These are phyloP conservation scores for Seriola quinqueradiata DNA, from an alignment of 2,113 vertebrate genomes.

Conservation along the genomic window DNA sequence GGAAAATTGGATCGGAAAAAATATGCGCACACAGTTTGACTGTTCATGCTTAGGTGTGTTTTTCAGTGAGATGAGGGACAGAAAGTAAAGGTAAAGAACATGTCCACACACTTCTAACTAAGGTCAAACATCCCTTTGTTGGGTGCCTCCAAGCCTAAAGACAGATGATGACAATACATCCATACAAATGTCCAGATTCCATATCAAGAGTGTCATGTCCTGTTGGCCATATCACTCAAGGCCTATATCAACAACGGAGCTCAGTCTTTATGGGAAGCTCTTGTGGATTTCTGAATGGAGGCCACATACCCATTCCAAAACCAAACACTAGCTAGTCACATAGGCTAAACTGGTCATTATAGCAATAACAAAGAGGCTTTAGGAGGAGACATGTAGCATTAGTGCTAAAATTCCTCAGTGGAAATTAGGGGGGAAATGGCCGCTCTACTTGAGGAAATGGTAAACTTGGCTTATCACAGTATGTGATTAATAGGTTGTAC, in stretches of 20 bases:
- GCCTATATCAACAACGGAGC: constrained; percentile 74
- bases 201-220: constrained; percentile 69
- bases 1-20: not conserved
- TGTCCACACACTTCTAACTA: constrained; percentile 1
- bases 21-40: not conserved
- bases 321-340: constrained; percentile 80
- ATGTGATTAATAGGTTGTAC: constrained; percentile 65
- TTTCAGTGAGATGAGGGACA: not conserved
- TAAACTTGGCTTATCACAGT: constrained; percentile 67
- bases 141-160: constrained; percentile 28
- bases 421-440: constrained; percentile 64
- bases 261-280: constrained; percentile 64
- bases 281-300: constrained; percentile 73
- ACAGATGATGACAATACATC: constrained; percentile 59
- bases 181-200: constrained; percentile 72
- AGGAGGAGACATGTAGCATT: constrained; percentile 74
- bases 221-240: constrained; percentile 65
- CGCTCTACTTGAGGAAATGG: constrained; percentile 68
- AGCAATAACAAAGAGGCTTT: constrained; percentile 81
- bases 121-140: constrained; percentile 22
- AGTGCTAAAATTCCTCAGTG: constrained; percentile 68
- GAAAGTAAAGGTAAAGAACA: not conserved
- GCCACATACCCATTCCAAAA: constrained; percentile 65
- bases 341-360: constrained; percentile 69
- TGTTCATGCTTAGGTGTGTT: not conserved